These are phyloP conservation scores for Lucilia cuprina DNA, from an alignment of 1,140 invertebrate genomes.

Conservation along the genomic window DNA sequence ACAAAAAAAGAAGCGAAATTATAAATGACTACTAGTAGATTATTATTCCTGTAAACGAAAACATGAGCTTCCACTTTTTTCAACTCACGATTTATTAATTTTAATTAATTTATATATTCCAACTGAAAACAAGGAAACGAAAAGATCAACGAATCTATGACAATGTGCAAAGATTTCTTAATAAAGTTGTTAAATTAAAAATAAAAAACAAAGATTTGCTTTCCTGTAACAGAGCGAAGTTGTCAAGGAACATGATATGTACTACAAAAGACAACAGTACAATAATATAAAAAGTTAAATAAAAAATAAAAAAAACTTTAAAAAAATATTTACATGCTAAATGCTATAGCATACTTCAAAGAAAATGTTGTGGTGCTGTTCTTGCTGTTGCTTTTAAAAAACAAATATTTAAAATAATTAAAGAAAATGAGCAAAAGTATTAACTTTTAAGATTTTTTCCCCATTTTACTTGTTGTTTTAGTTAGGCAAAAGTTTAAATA, in stretches of 20 bases:
- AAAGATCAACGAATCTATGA: background rate
- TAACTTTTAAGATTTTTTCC: background rate
- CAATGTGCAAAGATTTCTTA: background rate
- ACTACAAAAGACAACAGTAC: too few relatives aligned
- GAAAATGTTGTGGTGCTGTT: too few relatives aligned
- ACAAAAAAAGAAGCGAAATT: background rate
- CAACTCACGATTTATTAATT: background rate
- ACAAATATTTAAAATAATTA: constrained; percentile 19
- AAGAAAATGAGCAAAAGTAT: constrained; percentile 9
- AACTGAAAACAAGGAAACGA: background rate
- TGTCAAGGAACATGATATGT: background rate
- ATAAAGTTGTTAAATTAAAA: background rate
- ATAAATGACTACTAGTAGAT: background rate
- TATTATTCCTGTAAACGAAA: background rate
- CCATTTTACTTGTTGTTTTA: background rate
- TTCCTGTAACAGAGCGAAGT: background rate
- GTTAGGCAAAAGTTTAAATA: background rate
- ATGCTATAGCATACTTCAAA: too few relatives aligned
- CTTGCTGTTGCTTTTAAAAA: too few relatives aligned
- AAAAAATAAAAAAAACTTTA: background rate
- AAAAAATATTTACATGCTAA: too few relatives aligned
- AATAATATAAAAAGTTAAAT: background rate
- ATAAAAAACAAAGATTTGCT: background rate
- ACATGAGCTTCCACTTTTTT: background rate
- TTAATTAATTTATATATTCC: constrained; percentile 4